phyloP scores from a whole-genome alignment of 2,888 invertebrate species.

The Meta bourneti region DNA sequence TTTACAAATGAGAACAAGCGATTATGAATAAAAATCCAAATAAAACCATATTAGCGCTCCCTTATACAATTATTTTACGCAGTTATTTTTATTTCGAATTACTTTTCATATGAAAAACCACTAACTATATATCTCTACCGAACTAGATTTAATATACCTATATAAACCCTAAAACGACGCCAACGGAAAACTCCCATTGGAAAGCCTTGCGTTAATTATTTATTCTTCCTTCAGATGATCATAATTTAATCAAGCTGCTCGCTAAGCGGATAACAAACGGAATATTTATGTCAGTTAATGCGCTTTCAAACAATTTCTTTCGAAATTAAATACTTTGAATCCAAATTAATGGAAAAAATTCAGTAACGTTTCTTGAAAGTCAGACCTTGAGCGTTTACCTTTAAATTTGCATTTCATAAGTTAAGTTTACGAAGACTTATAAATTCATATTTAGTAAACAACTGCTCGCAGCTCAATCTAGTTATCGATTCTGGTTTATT shows the following conservation, averaged over 20 bases:
- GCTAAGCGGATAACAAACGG: background rate
- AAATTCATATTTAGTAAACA: background rate
- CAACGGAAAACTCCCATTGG: no score
- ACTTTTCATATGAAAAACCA: no score
- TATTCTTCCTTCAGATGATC: background rate
- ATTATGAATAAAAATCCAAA: no score
- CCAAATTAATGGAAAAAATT: background rate
- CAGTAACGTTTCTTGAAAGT: background rate
- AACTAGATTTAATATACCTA: no score
- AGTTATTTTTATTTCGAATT: no score
- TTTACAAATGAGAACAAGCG: no score
- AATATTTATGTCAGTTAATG: background rate
- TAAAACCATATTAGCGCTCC: no score
- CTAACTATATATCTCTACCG: no score
- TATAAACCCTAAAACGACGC: no score
- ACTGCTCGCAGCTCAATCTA: background rate
- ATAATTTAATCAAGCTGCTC: background rate
- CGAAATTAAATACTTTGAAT: background rate
- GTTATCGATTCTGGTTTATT: background rate
- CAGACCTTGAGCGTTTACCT: background rate
- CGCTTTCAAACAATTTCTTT: background rate
- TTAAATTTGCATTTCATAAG: background rate
- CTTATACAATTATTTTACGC: no score
- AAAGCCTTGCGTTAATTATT: no score
- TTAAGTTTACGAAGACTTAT: background rate